Evolutionary conservation across 2,113 vertebrate genomes (phyloP).

Genomic region (Channa maculata): DNA sequence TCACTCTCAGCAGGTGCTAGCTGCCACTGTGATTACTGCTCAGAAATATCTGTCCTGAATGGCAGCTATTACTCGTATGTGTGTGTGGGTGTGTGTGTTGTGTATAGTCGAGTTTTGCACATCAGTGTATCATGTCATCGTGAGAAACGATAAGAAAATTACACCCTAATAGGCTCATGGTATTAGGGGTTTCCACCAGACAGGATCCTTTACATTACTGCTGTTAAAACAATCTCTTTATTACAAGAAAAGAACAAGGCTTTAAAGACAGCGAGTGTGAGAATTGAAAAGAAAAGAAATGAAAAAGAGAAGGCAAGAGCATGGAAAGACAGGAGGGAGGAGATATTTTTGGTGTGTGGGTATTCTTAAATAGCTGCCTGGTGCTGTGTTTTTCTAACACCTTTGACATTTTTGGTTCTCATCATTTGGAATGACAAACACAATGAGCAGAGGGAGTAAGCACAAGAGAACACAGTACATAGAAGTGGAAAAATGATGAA

Average conservation of each 20-base stretch:
- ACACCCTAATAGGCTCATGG: neutral
- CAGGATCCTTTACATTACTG: too few species aligned
- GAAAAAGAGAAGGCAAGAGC: neutral
- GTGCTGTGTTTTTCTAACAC: neutral
- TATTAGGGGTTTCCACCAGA: neutral
- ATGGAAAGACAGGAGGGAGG: neutral
- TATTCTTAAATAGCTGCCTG: neutral
- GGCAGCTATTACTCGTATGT: constrained; percentile 14
- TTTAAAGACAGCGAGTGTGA: neutral
- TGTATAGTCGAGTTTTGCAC: neutral
- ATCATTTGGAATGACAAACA: constrained; percentile 24
- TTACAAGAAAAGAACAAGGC: neutral
- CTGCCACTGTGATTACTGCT: constrained; percentile 32
- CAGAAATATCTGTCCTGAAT: constrained; percentile 33
- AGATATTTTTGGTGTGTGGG: neutral
- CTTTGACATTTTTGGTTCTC: neutral
- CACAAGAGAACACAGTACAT: neutral
- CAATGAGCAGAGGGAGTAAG: constrained; percentile 2
- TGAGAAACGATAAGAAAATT: neutral
- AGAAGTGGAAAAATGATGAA: constrained; percentile 40
- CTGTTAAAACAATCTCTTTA: too few species aligned
- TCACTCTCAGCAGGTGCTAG: constrained; percentile 28
- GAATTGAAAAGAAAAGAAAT: neutral
- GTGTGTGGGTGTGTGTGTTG: neutral
- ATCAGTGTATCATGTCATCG: neutral